Percentiles rank a stretch among this genome's conserved stretches.
Evolutionary conservation across 2,888 invertebrate species (phyloP).

Genomic region (Spatulosminthurus flaviceps): DNA sequence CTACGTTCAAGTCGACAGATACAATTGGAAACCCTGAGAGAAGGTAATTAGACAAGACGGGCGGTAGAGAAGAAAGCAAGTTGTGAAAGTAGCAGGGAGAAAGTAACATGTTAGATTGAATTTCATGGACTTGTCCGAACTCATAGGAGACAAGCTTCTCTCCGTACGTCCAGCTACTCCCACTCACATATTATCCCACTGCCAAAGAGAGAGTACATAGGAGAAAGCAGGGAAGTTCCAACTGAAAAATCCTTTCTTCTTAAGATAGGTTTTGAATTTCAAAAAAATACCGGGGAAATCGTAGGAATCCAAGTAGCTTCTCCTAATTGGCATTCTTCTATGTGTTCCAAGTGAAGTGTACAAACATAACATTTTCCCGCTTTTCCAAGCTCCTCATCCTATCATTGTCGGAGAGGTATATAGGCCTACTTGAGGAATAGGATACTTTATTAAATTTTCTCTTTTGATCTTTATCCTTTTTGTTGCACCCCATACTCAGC

Average conservation of each 20-base stretch:
- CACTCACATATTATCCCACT: too few species aligned
- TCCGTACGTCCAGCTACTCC: too few species aligned
- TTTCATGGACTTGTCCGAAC: too few species aligned
- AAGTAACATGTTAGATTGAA: too few species aligned
- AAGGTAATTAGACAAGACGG: slow-evolving; percentile 1
- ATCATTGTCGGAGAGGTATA: neutral
- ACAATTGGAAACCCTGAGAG: neutral
- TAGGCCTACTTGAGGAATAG: too few species aligned
- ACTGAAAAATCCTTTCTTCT: neutral
- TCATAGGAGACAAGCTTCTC: too few species aligned
- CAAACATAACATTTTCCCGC: neutral
- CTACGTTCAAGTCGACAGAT: neutral
- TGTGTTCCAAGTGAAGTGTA: neutral
- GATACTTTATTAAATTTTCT: neutral
- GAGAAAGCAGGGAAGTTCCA: neutral
- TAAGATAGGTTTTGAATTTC: neutral
- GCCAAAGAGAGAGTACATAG: too few species aligned
- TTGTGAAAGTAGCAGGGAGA: neutral
- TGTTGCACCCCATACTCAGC: neutral
- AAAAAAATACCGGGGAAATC: neutral
- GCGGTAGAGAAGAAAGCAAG: neutral
- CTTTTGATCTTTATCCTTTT: neutral
- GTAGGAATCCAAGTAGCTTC: slow-evolving; percentile 3
- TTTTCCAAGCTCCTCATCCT: neutral
- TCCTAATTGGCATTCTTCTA: neutral